A percentile compares a stretch with the other conserved stretches of the same genome.
These are phyloP conservation scores for Oncorhynchus mykiss DNA, from an alignment of 2,113 vertebrate species.

Conservation along the genomic window DNA sequence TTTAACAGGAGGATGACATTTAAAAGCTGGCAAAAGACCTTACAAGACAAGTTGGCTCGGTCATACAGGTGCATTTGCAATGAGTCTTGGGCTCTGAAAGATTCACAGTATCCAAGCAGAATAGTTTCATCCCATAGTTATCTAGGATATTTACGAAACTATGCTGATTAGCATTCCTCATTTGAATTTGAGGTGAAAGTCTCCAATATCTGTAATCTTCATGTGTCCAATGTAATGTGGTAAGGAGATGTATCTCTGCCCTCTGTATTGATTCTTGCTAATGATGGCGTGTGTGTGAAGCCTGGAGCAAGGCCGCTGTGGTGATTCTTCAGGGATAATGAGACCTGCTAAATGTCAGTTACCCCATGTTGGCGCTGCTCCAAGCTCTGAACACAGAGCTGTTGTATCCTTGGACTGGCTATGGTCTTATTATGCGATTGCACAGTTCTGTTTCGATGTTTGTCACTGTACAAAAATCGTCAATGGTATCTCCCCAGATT, in stretches of 20 bases:
- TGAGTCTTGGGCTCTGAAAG: not conserved
- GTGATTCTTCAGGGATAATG: not conserved
- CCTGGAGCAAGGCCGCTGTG: not conserved
- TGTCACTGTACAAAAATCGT: not conserved
- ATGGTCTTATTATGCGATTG: not conserved
- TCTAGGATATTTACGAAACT: not conserved
- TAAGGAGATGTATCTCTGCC: not conserved
- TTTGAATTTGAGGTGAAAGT: not conserved
- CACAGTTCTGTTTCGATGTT: not conserved
- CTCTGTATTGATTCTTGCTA: conserved; percentile 2
- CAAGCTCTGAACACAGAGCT: not conserved
- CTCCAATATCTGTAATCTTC: not conserved
- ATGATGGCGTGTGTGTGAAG: not conserved
- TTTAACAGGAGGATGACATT: conserved; percentile 4
- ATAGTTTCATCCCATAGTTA: not conserved
- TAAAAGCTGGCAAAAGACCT: not conserved
- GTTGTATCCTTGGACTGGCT: not conserved
- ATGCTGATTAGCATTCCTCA: not conserved
- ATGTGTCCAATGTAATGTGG: not conserved
- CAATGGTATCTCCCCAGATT: not conserved
- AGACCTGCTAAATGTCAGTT: conserved; percentile 4
- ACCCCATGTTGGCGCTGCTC: not conserved
- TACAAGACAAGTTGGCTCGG: not conserved
- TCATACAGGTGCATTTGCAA: not conserved
- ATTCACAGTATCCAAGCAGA: not conserved